phyloP scores from a whole-genome alignment of 2,113 vertebrate genomes.

The Rhinoptilus africanus region DNA sequence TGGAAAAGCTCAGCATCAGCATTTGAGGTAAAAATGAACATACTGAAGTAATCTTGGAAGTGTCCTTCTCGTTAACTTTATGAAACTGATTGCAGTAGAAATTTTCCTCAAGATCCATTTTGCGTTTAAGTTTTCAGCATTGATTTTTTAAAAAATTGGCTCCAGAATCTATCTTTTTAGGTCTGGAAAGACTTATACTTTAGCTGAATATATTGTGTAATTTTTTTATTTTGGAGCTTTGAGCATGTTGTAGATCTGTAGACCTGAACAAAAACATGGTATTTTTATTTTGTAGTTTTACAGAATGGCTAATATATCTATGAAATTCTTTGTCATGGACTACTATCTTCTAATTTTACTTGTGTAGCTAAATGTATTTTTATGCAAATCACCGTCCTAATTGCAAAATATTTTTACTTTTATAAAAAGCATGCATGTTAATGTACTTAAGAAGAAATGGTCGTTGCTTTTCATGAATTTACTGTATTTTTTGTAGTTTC shows the following conservation, averaged over 20 bases:
- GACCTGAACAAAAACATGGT: neutral
- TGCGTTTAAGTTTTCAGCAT: conserved; percentile 38
- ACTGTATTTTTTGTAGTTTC: neutral
- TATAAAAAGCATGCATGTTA: neutral
- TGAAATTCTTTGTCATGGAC: neutral
- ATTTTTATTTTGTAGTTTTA: neutral
- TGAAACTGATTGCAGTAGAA: conserved; percentile 18
- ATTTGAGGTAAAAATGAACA: conserved; percentile 74
- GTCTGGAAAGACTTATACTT: neutral
- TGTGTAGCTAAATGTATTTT: neutral
- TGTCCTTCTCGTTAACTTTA: conserved; percentile 24
- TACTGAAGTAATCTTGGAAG: conserved; percentile 53
- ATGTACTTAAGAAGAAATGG: neutral
- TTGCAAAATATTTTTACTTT: neutral
- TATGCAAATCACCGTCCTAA: neutral
- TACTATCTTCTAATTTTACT: neutral
- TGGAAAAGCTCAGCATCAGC: conserved; percentile 76
- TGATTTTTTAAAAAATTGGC: neutral
- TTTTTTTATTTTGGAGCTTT: neutral
- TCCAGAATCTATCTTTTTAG: neutral
- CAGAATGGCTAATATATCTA: neutral
- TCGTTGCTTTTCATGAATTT: neutral
- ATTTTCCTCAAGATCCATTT: conserved; percentile 19
- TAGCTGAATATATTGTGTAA: neutral
- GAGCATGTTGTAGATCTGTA: neutral